A percentile compares a stretch with the other conserved stretches of the same genome.
These are phyloP conservation scores for Spisula solida DNA, from an alignment of 2,888 invertebrate genomes.

Conservation along the genomic window DNA sequence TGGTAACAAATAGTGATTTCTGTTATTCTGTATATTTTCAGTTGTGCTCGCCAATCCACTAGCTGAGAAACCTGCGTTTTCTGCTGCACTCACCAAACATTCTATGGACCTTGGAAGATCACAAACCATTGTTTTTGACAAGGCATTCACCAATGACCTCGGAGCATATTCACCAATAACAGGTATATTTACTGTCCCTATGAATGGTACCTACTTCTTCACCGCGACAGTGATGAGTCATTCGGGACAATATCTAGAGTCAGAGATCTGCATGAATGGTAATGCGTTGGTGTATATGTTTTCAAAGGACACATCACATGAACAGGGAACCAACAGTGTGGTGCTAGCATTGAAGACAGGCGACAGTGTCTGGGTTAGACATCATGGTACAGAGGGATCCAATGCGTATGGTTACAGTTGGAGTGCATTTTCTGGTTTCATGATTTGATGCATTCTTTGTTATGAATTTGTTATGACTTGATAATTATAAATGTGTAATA, in stretches of 20 bases:
- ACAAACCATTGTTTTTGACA: constrained; percentile 17
- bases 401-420: constrained; percentile 20
- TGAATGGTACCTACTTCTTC: constrained; percentile 21
- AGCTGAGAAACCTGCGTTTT: constrained; percentile 3
- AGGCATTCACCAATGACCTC: constrained; percentile 1
- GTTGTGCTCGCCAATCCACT: not conserved
- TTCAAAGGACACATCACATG: not conserved
- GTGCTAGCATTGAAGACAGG: constrained; percentile 2
- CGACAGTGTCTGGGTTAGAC: constrained; percentile 8
- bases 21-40: not conserved
- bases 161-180: constrained; percentile 19
- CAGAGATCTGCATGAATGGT: not conserved
- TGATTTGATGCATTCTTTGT: not conserved
- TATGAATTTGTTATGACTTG: too few species aligned
- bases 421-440: constrained; percentile 27
- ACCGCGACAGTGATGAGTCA: constrained; percentile 31
- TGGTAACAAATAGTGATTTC: too few species aligned
- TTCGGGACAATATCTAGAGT: not conserved
- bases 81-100: not conserved
- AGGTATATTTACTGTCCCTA: not conserved
- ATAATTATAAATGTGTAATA: too few species aligned
- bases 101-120: not conserved
- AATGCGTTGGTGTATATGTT: not conserved
- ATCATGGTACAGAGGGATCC: not conserved
- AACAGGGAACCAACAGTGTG: constrained; percentile 29